Conservation (phyloP, 2,113 vertebrate species). For the Salvelinus fontinalis region DNA sequence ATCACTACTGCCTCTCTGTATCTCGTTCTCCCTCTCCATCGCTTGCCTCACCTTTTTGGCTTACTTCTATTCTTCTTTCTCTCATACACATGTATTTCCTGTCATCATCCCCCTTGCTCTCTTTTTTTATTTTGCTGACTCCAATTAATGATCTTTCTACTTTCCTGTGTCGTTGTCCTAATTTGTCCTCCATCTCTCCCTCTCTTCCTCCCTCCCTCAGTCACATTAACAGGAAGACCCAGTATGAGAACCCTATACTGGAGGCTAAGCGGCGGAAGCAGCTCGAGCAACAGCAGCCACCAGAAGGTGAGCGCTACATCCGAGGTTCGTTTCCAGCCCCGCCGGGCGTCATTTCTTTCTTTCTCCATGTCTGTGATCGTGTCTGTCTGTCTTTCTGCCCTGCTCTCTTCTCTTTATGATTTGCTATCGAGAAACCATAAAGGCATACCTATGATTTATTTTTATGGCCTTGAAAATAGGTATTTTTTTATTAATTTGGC, state of each 20-base stretch:
- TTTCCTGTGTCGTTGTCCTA: no score
- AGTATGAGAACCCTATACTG: constrained; percentile 96
- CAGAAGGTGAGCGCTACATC: constrained; percentile 87
- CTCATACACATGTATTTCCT: no score
- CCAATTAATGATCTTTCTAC: no score
- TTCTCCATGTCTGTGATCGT: constrained; percentile 37
- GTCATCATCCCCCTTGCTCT: neutral
- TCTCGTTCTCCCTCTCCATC: neutral
- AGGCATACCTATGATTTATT: constrained; percentile 67
- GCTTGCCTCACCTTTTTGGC: constrained; percentile 18
- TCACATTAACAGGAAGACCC: constrained; percentile 99
- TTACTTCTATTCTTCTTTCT: constrained; percentile 36
- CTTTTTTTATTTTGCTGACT: neutral
- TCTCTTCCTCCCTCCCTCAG: constrained; percentile 66
- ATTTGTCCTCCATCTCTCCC: neutral
- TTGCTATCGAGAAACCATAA: constrained; percentile 66
- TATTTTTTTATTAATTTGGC: constrained; percentile 39
- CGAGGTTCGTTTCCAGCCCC: constrained; percentile 70
- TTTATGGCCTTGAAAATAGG: constrained; percentile 32
- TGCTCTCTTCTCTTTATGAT: constrained; percentile 51
- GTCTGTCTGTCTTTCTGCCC: neutral
- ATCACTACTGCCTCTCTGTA: neutral
- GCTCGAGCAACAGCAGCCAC: constrained; percentile 86
- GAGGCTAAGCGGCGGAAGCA: constrained; percentile 97
- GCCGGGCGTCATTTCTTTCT: constrained; percentile 66